These are phyloP conservation scores for Drosophila mulleri DNA, from an alignment of 2,888 invertebrate species.

Conservation along the genomic window DNA sequence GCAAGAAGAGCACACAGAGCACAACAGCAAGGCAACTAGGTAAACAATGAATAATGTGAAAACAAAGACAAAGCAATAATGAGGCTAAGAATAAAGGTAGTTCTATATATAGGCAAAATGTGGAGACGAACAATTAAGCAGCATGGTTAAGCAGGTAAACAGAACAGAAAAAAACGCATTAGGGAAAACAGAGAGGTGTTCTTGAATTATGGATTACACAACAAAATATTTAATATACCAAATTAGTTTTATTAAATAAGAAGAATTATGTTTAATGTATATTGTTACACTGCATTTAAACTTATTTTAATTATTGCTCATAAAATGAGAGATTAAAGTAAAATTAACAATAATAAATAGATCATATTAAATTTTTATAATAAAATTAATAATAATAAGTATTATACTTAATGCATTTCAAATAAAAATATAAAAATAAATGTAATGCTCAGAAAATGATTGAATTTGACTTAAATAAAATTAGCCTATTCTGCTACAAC, in stretches of 20 bases:
- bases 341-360: no score
- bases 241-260: background rate
- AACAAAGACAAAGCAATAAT: conserved; percentile 30
- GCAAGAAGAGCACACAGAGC: background rate
- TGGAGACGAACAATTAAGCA: background rate
- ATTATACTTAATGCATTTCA: no score
- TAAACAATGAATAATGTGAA: conserved; percentile 11
- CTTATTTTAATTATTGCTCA: no score
- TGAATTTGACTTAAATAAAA: no score
- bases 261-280: background rate
- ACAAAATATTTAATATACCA: background rate
- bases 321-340: no score
- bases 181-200: no score
- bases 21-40: background rate
- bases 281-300: no score
- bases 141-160: background rate
- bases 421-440: no score
- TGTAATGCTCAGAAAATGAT: no score
- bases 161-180: background rate
- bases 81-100: conserved; percentile 16
- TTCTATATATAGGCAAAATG: background rate
- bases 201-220: background rate
- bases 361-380: no score
- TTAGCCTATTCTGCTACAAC: no score
- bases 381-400: no score